phyloP scores from a whole-genome alignment of 2,113 vertebrate genomes.

The Chaetura pelagica region DNA sequence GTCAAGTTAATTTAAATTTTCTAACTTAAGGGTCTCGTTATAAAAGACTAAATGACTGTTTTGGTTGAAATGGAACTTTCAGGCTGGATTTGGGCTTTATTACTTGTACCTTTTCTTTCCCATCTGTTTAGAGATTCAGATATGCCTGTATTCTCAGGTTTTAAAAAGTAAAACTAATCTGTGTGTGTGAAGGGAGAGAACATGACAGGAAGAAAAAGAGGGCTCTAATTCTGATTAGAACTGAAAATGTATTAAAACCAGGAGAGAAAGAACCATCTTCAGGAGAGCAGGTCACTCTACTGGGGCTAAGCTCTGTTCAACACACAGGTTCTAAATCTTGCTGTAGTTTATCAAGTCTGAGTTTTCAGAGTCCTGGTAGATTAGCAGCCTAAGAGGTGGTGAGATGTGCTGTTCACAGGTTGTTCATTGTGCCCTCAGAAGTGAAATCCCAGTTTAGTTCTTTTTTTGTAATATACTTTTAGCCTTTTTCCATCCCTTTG shows the following conservation, averaged over 20 bases:
- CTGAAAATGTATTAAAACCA: background rate
- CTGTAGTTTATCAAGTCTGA: background rate
- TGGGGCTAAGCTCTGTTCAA: background rate
- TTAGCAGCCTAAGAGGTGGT: background rate
- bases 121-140: background rate
- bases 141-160: background rate
- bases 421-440: background rate
- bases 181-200: background rate
- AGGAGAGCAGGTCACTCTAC: background rate
- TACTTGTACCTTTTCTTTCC: background rate
- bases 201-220: background rate
- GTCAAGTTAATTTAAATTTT: background rate
- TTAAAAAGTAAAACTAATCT: background rate
- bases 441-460: background rate
- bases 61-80: background rate
- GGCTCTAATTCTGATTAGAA: background rate
- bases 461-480: background rate
- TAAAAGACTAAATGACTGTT: background rate
- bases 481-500: background rate
- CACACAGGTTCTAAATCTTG: accelerated
- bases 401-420: background rate
- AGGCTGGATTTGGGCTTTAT: background rate
- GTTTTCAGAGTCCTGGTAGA: conserved; percentile 17
- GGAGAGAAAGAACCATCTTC: background rate
- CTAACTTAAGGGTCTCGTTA: background rate